These are phyloP conservation scores for Leptocoma aspasia DNA, from an alignment of 2,113 vertebrate species.

Conservation along the genomic window DNA sequence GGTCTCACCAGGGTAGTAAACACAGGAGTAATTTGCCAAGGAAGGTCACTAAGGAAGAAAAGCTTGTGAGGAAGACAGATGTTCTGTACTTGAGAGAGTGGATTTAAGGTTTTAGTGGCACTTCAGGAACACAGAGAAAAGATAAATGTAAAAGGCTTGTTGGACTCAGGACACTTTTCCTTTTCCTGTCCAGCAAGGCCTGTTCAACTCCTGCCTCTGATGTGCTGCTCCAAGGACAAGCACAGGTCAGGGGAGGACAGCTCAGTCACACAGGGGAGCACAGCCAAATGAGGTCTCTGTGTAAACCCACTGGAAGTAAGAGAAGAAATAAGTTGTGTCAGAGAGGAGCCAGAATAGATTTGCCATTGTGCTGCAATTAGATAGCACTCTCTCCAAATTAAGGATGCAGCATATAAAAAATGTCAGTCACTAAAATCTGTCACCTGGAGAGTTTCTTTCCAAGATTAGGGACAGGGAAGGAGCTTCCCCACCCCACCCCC, in stretches of 20 bases:
- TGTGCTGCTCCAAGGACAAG: background rate
- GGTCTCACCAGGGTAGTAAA: background rate
- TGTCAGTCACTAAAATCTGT: background rate
- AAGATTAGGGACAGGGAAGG: background rate
- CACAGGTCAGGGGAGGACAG: background rate
- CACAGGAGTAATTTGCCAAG: background rate
- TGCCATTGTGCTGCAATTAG: background rate
- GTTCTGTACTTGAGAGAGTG: background rate
- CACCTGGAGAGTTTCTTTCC: background rate
- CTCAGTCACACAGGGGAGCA: background rate
- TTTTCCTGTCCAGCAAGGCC: background rate
- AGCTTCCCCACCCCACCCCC: background rate
- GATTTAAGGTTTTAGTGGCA: slow-evolving; percentile 5
- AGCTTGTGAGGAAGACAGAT: background rate
- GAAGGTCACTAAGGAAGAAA: background rate
- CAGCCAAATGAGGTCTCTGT: background rate
- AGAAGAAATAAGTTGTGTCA: background rate
- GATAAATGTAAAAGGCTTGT: background rate
- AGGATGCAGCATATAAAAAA: background rate
- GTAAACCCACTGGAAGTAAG: background rate
- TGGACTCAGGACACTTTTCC: background rate
- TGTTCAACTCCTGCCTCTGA: background rate
- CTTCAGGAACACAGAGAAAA: background rate
- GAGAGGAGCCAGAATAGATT: background rate
- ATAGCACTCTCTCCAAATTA: background rate